Base-by-base conservation (phyloP, 2,888 invertebrate species). In the Sphaerophoria rueppellii region DNA sequence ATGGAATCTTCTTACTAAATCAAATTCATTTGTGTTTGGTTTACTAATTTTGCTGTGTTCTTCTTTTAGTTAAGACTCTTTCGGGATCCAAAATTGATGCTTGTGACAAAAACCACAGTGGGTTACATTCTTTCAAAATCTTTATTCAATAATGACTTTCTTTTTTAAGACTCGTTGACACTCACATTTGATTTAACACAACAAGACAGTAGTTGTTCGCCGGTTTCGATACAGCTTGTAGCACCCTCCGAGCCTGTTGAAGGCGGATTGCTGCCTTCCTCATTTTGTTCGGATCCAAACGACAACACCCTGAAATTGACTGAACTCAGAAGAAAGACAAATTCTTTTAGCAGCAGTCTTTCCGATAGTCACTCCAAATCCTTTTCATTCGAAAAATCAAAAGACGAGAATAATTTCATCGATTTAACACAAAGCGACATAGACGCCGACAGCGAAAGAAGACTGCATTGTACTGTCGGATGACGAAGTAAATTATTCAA, bases 401-500 rank as follows among this genome's bases (percentile, higher is more conserved):
- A 54, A n/a, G 1, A 7, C 9, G n/a, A 54, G 9, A 78, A 69
- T 2, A 37, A 71, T 6, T 75, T 75, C 12, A 88, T 89, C 46
- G 90, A 89, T 67, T 82, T 90, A 48, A 90, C 89, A 0, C 89
- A 88, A 86, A 76, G 54, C 58, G 70, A 75, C 32, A 76, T 54
- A 58, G 70, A 73, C 34, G 24, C 24, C 24, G 24, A 24, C 24
- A 24, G 1, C 24, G 80, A 76, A 61, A n/a, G 93, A 93, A 65
- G 89, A 89, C n/a, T 93, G 93, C 55, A 87, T 89, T 7, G 54
- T 91, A 7, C 87, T 92, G 32, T 91, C 91, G 2, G 94, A 95
- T 88, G 94, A 94, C 87, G 95, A 95, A 91, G 90, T 95, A 32
- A 93, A 95, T 88, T 95, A 95, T 90, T 95, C 95, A 0, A 89